Base-by-base conservation (phyloP, 2,888 invertebrate species). In the Cosmia trapezina region DNA sequence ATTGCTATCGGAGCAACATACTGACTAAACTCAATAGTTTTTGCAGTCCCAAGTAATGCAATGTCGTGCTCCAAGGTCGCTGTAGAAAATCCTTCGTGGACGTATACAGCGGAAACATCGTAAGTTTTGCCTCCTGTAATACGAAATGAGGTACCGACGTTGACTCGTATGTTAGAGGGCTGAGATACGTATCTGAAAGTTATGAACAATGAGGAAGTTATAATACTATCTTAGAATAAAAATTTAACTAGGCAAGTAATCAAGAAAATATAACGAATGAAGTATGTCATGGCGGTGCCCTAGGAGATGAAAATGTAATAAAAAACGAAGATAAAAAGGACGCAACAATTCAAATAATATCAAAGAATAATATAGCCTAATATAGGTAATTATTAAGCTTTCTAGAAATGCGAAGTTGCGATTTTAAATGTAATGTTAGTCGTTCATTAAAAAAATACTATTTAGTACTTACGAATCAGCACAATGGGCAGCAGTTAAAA, bases 401-500 rank as follows among this genome's bases (percentile, higher is more conserved):
- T 17, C 0, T n/a, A 37, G 11, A 37, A 37, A 63, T 53, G 37
- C 9, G 33, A 51, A 51, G 8, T 28, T 62, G 2, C 2, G 11
- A 53, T 6, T 63, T 37, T 9, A 12, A 37, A 9, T 14, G 19
- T 49, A 49, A 33, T 33, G n/a, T 9, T n/a, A 61, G 12, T 14
- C 2, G 5, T 12, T 62, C 19, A 62, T 62, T n/a, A 47, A 9
- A 37, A 63, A 37, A 37, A 2, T 8, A 37, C 33, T 63, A n/a
- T 51, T 37, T 33, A 37, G 17, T 53, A 63, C 63, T 63, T 63
- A 95, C 96, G 83, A 76, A 47, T 83, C 76, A 63, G 90, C 92
- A 80, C 96, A 96, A 80, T 96, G 96, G 11, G 93, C 96, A 63
- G 96, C 96, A 49, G 95, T 94, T 22, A 96, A 84, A n/a, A 94